Evolutionary conservation across 2,113 vertebrate species (phyloP).

Genomic region (Peromyscus polionotus): DNA sequence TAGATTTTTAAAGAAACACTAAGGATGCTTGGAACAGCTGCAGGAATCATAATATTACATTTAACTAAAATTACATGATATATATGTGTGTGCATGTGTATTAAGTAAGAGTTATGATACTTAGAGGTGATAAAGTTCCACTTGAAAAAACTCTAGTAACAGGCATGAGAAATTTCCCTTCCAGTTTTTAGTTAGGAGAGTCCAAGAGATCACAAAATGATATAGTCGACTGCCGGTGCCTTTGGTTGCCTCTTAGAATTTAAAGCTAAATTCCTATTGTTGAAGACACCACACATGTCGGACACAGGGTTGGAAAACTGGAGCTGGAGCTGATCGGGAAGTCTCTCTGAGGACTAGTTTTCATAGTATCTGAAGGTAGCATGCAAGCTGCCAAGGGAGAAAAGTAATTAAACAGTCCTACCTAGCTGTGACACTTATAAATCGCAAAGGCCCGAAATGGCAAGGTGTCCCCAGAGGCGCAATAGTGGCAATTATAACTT

Average conservation of each 20-base stretch:
- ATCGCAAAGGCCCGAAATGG: background rate
- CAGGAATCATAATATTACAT: background rate
- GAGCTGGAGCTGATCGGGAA: background rate
- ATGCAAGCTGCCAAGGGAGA: background rate
- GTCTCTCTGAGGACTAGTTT: background rate
- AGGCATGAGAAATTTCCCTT: background rate
- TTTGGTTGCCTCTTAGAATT: background rate
- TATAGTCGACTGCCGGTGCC: background rate
- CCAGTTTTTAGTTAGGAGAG: background rate
- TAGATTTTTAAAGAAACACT: background rate
- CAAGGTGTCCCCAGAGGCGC: background rate
- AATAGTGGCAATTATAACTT: background rate
- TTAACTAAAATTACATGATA: background rate
- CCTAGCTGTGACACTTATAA: background rate
- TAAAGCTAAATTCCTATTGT: background rate
- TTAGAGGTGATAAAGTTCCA: background rate
- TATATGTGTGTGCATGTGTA: background rate
- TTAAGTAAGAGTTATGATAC: background rate
- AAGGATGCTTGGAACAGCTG: background rate
- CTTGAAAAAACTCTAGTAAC: background rate
- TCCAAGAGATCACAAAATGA: too few species aligned
- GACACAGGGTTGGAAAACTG: background rate
- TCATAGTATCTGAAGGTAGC: background rate
- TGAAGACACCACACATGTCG: background rate
- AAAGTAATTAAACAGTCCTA: background rate